These are phyloP conservation scores for Tribolium freemani DNA, from an alignment of 2,888 invertebrate species.

Conservation along the genomic window DNA sequence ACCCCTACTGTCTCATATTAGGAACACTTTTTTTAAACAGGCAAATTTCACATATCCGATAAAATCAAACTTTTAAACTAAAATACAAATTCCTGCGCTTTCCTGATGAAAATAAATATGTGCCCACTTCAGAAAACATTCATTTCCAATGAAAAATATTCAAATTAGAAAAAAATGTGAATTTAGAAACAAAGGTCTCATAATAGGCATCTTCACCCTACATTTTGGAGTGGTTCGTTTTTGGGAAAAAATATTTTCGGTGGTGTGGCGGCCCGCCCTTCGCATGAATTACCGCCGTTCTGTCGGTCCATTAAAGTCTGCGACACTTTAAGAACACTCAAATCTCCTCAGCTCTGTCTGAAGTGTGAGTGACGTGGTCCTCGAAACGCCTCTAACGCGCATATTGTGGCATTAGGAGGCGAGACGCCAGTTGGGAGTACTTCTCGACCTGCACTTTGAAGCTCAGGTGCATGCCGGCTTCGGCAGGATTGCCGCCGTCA, in stretches of 20 bases:
- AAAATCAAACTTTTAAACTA: no score
- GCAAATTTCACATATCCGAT: no score
- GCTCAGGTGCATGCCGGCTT: constrained; percentile 45
- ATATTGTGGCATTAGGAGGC: constrained; percentile 30
- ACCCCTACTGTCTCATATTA: no score
- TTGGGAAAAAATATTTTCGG: neutral
- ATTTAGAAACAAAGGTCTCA: no score
- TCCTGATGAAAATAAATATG: no score
- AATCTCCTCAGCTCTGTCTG: constrained; percentile 38
- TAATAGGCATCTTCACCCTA: no score
- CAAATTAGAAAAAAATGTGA: no score
- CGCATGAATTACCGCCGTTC: constrained; percentile 21
- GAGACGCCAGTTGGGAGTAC: constrained; percentile 30
- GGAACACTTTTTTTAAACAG: no score
- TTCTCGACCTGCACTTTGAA: constrained; percentile 40
- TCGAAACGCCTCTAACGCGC: constrained; percentile 28
- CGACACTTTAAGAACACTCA: constrained; percentile 36
- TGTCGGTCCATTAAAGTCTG: constrained; percentile 28
- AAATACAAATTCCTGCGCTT: no score
- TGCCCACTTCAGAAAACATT: no score
- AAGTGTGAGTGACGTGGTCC: constrained; percentile 37
- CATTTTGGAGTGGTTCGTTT: no score
- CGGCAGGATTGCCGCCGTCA: constrained; percentile 38
- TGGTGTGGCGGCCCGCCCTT: neutral
- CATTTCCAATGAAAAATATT: no score